Evolutionary conservation across 2,113 vertebrate genomes (phyloP).

Genomic region (Cyphomyrus plagiostoma): DNA sequence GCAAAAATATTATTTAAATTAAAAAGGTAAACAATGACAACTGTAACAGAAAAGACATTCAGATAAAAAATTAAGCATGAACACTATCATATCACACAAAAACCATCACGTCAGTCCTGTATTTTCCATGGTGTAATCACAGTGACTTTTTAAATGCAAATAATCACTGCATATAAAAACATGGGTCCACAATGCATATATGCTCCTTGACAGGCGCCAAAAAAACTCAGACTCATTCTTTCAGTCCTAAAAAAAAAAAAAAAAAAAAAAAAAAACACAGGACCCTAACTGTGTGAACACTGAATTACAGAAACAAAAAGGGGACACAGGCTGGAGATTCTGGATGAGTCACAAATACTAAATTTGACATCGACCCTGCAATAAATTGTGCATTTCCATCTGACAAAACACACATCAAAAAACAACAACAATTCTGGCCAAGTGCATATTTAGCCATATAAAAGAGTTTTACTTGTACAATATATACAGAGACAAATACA

Average conservation of each 20-base stretch:
- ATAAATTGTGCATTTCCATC: constrained; percentile 15
- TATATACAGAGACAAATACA: constrained; percentile 37
- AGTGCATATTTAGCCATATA: constrained; percentile 35
- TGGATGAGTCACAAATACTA: background rate
- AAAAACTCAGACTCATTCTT: background rate
- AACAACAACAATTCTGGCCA: constrained; percentile 22
- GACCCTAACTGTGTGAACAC: background rate
- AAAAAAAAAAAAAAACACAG: no score
- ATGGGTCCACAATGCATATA: background rate
- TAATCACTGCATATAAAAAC: constrained; percentile 14
- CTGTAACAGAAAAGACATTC: background rate
- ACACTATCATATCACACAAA: background rate
- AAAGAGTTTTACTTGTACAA: constrained; percentile 46
- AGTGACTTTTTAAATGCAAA: constrained; percentile 32
- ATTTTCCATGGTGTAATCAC: constrained; percentile 33
- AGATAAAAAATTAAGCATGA: constrained; percentile 27
- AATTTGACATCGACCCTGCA: constrained; percentile 16
- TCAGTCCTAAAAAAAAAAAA: background rate
- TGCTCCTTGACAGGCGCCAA: background rate
- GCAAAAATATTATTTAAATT: background rate
- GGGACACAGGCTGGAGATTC: background rate
- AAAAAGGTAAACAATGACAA: background rate
- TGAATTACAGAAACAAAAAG: background rate
- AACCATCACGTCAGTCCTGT: constrained; percentile 28
- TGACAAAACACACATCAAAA: constrained; percentile 2